Conservation (phyloP, 1,140 invertebrate genomes). For the Lucilia sericata region DNA sequence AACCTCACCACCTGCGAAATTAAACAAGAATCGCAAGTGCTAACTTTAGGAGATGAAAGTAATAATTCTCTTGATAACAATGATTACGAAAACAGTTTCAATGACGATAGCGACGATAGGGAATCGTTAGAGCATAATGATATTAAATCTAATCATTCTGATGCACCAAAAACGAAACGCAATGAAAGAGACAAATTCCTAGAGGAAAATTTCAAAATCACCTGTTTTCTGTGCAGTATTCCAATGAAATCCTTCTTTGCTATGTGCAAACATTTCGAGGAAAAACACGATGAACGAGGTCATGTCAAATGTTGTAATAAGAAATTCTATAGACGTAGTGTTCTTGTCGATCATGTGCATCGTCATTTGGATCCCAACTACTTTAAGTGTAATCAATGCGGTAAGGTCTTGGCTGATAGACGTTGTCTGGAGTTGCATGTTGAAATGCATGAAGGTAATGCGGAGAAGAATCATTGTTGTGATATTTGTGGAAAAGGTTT, state of each 20-base stretch:
- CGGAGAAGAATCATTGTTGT: neutral
- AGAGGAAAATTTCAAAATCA: conserved; percentile 6
- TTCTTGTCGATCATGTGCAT: conserved; percentile 24
- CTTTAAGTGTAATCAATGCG: conserved; percentile 20
- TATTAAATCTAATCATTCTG: neutral
- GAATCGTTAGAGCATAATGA: neutral
- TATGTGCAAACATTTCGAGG: conserved; percentile 24
- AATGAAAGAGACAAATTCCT: conserved; percentile 8
- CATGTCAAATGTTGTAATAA: conserved; percentile 24
- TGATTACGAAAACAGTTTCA: neutral
- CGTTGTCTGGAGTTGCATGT: neutral
- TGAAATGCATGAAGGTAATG: neutral
- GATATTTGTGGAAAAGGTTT: conserved; percentile 17
- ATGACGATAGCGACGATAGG: neutral
- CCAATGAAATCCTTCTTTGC: neutral
- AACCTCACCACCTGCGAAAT: neutral
- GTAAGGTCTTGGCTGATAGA: neutral
- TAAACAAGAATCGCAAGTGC: neutral
- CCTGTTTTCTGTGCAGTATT: neutral
- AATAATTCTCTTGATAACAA: neutral
- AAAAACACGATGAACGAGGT: neutral
- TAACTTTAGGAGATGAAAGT: no score
- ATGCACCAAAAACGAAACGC: neutral
- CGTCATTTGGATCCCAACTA: conserved; percentile 25
- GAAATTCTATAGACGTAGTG: conserved; percentile 20